Base-by-base conservation (phyloP, 1,140 invertebrate species). In the Macrobrachium rosenbergii region DNA sequence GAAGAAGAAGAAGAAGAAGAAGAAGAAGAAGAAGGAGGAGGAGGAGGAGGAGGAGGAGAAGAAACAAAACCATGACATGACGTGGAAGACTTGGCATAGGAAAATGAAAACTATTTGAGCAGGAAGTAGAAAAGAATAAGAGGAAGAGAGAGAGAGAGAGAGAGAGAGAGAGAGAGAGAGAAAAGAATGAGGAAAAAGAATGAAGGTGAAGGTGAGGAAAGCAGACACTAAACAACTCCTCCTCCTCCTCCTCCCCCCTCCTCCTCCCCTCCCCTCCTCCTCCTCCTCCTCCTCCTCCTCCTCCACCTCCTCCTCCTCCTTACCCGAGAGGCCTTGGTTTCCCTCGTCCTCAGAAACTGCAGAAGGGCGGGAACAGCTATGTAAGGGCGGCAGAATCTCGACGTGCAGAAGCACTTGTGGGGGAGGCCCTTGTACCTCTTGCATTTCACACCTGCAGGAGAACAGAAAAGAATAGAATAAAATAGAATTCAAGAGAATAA, bases 401-500 rank as follows among this genome's bases (percentile, higher is more conserved):
- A 28, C 17, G 83, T 86, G 23, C 87, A 90, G 78, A 90, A 90
- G 58, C 89, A 90, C 17, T 73, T 75, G 5, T 88, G 86, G 14
- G 89, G 87, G 11, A 88, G 63, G 12, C 69, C 72, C 8, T 67
- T 82, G 82, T 86, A 79, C 5, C 83, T 69, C 11, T 64, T 81
- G 76, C 89, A 90, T 60, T 87, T 88, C 10, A 90, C 83, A 78
- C 89, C 89, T 90, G 75, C 19, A 77, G 28, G 5, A 67, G 5
- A 19, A 28, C 43, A 59, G 58, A 45, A 11, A 62, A 80, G 8
- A 73, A 69, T 14, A 45, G 23, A 52, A 17, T n/a, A 59, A 59
- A 28, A 14, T 21, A 83, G 28, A 37, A 37, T 3, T 37, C 28
- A 72, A 5, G 45, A 85, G 28, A 19, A 63, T 64, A 60, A 85